These are phyloP conservation scores for Drosophila mettleri DNA, from an alignment of 2,888 invertebrate genomes.

Conservation along the genomic window DNA sequence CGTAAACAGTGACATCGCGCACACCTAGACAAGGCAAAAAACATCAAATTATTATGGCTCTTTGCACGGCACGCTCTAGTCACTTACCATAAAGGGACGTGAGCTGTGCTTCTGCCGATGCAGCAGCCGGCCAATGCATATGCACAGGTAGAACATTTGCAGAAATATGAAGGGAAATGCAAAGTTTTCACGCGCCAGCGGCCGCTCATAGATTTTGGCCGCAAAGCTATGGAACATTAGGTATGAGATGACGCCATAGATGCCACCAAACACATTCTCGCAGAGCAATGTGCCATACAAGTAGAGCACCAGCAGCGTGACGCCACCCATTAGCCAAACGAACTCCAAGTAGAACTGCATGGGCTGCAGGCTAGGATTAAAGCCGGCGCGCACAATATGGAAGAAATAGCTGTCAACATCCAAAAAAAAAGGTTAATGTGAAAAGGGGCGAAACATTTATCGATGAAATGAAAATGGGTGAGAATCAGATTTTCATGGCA, in stretches of 20 bases:
- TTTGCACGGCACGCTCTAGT: too few relatives aligned
- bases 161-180: slow-evolving; percentile 92
- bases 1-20: slow-evolving; percentile 81
- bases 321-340: slow-evolving; percentile 90
- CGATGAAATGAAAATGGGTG: not conserved
- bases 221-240: slow-evolving; percentile 93
- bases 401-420: slow-evolving; percentile 72
- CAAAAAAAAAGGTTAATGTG: not conserved
- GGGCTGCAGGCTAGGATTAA: slow-evolving; percentile 86
- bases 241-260: slow-evolving; percentile 89
- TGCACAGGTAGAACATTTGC: slow-evolving; percentile 89
- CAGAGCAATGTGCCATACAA: slow-evolving; percentile 89
- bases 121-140: slow-evolving; percentile 85
- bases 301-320: slow-evolving; percentile 89
- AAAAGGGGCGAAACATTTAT: not conserved
- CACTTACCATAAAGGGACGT: slow-evolving; percentile 58
- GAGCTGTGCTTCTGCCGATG: slow-evolving; percentile 72
- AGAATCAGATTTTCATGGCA: not conserved
- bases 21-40: slow-evolving; percentile 64
- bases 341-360: slow-evolving; percentile 92
- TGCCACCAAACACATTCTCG: slow-evolving; percentile 90
- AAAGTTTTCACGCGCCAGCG: slow-evolving; percentile 94
- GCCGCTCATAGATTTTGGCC: slow-evolving; percentile 94
- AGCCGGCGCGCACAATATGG: slow-evolving; percentile 70
- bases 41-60: not conserved